Percentiles rank a stretch among this genome's conserved stretches.
These are phyloP conservation scores for Burhinus bistriatus DNA, from an alignment of 2,113 vertebrate species.

Conservation along the genomic window DNA sequence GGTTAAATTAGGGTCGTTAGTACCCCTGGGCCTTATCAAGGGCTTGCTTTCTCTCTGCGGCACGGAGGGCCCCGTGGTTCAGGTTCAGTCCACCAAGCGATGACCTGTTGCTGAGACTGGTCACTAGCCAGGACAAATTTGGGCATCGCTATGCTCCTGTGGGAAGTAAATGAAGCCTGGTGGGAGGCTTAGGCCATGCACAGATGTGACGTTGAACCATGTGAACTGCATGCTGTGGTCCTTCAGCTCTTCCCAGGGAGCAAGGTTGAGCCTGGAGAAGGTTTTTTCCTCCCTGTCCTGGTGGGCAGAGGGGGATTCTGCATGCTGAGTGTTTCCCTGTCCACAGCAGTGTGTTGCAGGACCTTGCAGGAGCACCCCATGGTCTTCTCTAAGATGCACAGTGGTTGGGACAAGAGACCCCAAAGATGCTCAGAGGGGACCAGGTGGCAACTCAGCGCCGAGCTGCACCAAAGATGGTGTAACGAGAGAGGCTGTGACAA, in stretches of 20 bases:
- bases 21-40: background rate
- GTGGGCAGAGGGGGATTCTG: background rate
- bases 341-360: background rate
- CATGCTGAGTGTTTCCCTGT: background rate
- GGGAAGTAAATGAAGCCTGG: background rate
- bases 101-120: background rate
- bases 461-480: background rate
- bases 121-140: background rate
- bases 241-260: background rate
- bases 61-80: background rate
- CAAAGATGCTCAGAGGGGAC: background rate
- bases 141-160: background rate
- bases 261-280: background rate
- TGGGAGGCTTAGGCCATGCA: background rate
- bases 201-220: background rate
- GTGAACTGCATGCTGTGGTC: background rate
- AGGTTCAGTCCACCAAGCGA: background rate
- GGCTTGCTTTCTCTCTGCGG: background rate
- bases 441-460: background rate
- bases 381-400: background rate
- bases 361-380: background rate
- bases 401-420: background rate
- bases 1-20: background rate
- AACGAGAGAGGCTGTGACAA: background rate
- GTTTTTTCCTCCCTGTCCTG: background rate